Base-by-base conservation (phyloP, 1,140 invertebrate genomes). In the Drosophila pallidifrons region DNA sequence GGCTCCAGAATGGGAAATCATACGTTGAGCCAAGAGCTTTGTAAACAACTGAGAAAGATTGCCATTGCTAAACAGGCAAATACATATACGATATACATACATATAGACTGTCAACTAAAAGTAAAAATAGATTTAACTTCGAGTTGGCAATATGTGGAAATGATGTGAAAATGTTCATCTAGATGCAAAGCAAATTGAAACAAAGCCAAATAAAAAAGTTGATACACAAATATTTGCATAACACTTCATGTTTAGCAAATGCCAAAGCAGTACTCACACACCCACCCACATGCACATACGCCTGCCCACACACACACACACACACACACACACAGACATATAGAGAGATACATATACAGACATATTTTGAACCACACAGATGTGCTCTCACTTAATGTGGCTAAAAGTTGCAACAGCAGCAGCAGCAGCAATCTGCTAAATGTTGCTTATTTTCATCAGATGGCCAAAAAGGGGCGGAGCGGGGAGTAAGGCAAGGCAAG, bases 161-260 rank as follows among this genome's bases (percentile, higher is more conserved):
- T 60, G 70, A 60, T 69, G 52, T 72, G 59, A 60, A 57, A 57
- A 68, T 65, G 67, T 52, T 59, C 69, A 74, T 58, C n/a, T 54
- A 54, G 41, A 51, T 61, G 49, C 46, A 51, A 52, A 79, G 49
- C 46, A 55, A 77, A 73, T 67, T 65, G 60, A 80, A 77, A 72
- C 70, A 58, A 52, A 64, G 57, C 51, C 32, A 81, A 81, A 75
- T 71, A 80, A 78, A 82, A 83, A 72, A 67, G 55, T 81, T 85
- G 65, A 76, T 74, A 83, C 47, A 68, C 72, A 89, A 89, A 88
- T 81, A 88, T 89, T 89, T 81, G 78, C 81, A 85, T 74, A 89
- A 89, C 85, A 89, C 85, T 89, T 89, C 71, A 81, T 85, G 85
- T 81, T 79, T 80, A 70, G 85, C 77, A 77, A 86, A 88, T 83